Evolutionary conservation across 2,888 invertebrate genomes (phyloP), one percentile per base, ranked within the genome.

Genomic region (Eurytoma adleriae): DNA sequence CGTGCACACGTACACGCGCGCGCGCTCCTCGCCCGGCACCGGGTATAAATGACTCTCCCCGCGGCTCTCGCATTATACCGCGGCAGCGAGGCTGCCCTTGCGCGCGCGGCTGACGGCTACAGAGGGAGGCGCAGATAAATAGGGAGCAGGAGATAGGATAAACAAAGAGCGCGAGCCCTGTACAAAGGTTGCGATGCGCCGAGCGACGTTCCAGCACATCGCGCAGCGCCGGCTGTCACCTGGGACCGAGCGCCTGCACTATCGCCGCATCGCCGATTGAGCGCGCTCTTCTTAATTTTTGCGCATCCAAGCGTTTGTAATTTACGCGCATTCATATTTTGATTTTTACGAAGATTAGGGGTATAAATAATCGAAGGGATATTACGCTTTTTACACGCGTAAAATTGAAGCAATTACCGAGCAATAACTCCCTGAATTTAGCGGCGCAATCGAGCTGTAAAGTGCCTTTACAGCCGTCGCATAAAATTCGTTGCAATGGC

Each of bases 21-120:
- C 61, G 13, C 1, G 40, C 30, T 64, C 24, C 48, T 40, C 59
- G 56, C 80, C 78, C 84, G 56, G 18, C 74, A n/a, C n/a, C 50
- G n/a, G 62, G 76, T 84, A 85, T 83, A 86, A 86, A 85, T 84
- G 86, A 85, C 84, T 86, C 83, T 81, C 81, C 84, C 75, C 77
- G 81, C 82, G 82, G 75, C 77, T 75, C 59, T 72, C 75, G 76
- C 74, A 82, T 83, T 83, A 80, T 85, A 76, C 80, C 70, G 64
- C 56, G 57, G 71, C 77, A 77, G 78, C 64, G 80, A 80, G 67
- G 74, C 83, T 84, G 71, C 67, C 71, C 66, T 64, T 64, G 48
- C 48, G 64, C 61, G 16, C 30, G 62, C 27, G 40, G 64, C 40
- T 40, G 40, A 40, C 40, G 7, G 64, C 64, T 2, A 78, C 74